These are phyloP conservation scores for Caerostris darwini DNA, from an alignment of 1,140 invertebrate species.

Conservation along the genomic window DNA sequence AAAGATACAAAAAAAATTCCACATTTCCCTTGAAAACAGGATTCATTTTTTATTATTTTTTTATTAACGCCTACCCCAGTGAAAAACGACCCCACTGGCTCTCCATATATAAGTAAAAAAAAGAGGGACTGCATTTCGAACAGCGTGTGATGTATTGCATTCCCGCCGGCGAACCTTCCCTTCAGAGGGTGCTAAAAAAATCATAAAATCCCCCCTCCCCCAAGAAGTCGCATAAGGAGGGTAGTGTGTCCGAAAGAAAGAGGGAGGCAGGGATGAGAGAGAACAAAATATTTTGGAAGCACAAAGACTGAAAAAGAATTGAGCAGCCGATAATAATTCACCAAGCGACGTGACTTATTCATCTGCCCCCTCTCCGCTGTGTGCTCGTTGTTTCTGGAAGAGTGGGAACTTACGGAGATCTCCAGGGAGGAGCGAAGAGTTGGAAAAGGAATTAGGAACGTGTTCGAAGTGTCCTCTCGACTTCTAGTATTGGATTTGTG, in stretches of 20 bases:
- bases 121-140: background rate
- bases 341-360: too few species aligned
- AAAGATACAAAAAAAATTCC: background rate
- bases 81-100: constrained; percentile 1
- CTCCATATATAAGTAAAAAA: background rate
- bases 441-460: too few species aligned
- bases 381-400: too few species aligned
- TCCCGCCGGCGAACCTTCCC: background rate
- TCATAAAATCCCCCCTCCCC: background rate
- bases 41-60: constrained; percentile 31
- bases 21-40: background rate
- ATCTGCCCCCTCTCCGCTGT: too few species aligned
- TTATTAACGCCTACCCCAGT: background rate
- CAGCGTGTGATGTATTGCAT: constrained; percentile 10
- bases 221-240: too few species aligned
- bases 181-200: background rate
- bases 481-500: too few species aligned
- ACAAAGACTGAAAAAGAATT: background rate
- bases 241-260: too few species aligned
- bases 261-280: background rate
- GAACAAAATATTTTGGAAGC: background rate
- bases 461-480: too few species aligned
- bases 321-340: background rate
- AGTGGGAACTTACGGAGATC: too few species aligned
- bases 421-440: too few species aligned